Base-by-base conservation (phyloP, 2,888 invertebrate species). In the Mechanitis messenoides region DNA sequence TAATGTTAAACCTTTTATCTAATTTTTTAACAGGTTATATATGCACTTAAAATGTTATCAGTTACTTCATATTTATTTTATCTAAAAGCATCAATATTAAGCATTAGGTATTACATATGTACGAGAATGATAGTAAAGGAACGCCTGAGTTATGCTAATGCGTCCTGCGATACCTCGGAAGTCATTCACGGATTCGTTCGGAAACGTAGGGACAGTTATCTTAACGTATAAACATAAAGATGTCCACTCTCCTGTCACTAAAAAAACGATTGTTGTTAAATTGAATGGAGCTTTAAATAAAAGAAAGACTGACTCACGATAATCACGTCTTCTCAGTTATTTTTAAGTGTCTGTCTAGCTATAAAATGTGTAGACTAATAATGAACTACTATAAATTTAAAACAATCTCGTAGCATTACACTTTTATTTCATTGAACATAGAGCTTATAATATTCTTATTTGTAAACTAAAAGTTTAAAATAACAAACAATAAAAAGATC, bases 231-330 rank as follows among this genome's bases (percentile, higher is more conserved):
- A 81, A 85, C 84, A 83, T 88, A 87, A 87, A 87, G 77, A 83
- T 83, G 83, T 83, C 83, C 78, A 80, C 78, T 81, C 76, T 75
- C 76, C 74, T 77, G 78, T 84, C 85, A 85, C 84, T 84, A 81
- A 86, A 83, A 20, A 85, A 79, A 79, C 79, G 80, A 87, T 87
- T 85, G 85, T 87, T 85, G 85, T 89, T 87, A 88, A 88, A 87
- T 84, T 86, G 88, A 80, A 87, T 83, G 82, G 74, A 67, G 68
- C 82, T 83, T 87, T 81, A 88, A 87, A 85, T 84, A 84, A 84
- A 85, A 78, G 75, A 72, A 76, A 75, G 76, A 71, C 73, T 74
- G 78, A 79, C 73, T 81, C 80, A 79, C 69, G 75, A 75, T 84
- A 81, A 84, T 84, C 81, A 80, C 72, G 69, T 65, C 65, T 61